Conservation (phyloP, 1,140 invertebrate genomes). For the Hycleus cichorii region DNA sequence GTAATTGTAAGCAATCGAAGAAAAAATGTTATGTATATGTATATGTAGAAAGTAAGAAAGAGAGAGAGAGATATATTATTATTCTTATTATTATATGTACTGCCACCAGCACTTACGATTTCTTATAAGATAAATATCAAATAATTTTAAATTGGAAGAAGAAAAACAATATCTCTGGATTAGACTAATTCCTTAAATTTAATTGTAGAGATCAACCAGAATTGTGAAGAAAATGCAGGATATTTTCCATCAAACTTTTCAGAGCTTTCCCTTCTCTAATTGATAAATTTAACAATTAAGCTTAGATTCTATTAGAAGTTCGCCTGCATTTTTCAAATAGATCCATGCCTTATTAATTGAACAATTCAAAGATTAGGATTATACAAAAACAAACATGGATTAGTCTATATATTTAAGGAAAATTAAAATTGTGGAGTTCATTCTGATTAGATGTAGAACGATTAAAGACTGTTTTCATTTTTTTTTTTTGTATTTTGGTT, state of each 20-base stretch:
- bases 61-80: neutral
- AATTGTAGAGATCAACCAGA: neutral
- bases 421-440: neutral
- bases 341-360: conserved; percentile 5
- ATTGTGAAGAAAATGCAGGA: neutral
- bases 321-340: conserved; percentile 12
- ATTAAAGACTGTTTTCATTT: conserved; percentile 26
- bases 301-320: neutral
- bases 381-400: conserved; percentile 2
- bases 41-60: neutral
- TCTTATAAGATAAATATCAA: neutral
- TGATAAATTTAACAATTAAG: neutral
- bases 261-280: neutral
- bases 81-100: neutral
- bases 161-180: neutral
- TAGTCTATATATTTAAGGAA: conserved; percentile 3
- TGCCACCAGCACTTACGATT: neutral
- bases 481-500: too few species aligned
- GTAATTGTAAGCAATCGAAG: conserved; percentile 20
- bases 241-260: conserved; percentile 4
- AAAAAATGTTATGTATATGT: neutral
- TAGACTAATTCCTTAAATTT: conserved; percentile 3
- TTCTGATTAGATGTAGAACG: conserved; percentile 17
- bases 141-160: neutral
- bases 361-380: neutral